These are phyloP conservation scores for Ceratoteleas bidentatus DNA, from an alignment of 1,140 invertebrate genomes.

Conservation along the genomic window DNA sequence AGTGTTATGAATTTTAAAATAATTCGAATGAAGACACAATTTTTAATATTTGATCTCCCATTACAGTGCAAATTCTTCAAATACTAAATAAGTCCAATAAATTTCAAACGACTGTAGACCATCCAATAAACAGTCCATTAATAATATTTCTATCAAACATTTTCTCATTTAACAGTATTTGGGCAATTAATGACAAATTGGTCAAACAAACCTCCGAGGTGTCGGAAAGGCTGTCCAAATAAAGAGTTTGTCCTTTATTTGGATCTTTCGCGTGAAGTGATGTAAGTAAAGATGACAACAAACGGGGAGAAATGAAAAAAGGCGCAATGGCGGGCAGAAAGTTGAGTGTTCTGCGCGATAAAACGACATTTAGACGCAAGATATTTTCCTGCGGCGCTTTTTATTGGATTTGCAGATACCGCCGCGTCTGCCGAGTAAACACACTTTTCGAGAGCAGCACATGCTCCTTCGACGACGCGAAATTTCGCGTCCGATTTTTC, in stretches of 20 bases:
- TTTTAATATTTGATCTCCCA: background rate
- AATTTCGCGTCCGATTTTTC: slow-evolving; percentile 29
- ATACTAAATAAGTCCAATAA: too few species aligned
- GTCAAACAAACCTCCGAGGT: too few species aligned
- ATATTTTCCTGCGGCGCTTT: slow-evolving; percentile 64
- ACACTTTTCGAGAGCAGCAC: slow-evolving; percentile 66
- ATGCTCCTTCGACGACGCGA: slow-evolving; percentile 51
- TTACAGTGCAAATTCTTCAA: background rate
- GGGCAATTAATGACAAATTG: too few species aligned
- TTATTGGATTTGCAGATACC: slow-evolving; percentile 67
- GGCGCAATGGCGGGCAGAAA: background rate
- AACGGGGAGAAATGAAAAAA: slow-evolving; percentile 27
- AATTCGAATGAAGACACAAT: too few species aligned
- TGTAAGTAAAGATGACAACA: slow-evolving; percentile 9
- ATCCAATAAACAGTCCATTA: too few species aligned
- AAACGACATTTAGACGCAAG: slow-evolving; percentile 63
- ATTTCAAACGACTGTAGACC: too few species aligned
- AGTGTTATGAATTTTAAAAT: too few species aligned
- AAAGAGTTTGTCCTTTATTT: too few species aligned
- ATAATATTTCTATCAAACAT: too few species aligned
- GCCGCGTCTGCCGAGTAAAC: slow-evolving; percentile 63
- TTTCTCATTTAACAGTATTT: too few species aligned
- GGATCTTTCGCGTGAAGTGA: slow-evolving; percentile 12
- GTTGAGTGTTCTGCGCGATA: slow-evolving; percentile 51
- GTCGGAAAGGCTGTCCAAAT: too few species aligned